Evolutionary conservation across 2,888 invertebrate species (phyloP).

Genomic region (Nyleta sp.): DNA sequence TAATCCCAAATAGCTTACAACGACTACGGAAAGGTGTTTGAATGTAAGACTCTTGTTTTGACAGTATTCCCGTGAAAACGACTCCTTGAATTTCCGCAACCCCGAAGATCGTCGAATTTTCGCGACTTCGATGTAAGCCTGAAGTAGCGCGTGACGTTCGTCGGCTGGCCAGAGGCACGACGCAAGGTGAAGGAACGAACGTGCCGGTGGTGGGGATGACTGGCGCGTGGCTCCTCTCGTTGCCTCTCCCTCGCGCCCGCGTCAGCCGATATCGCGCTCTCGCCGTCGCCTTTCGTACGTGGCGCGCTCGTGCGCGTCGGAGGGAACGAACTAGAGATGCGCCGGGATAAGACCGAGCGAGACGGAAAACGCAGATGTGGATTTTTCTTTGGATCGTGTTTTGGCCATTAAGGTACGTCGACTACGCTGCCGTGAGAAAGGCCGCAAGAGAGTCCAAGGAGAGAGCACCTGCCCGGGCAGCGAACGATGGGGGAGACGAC

Average conservation of each 20-base stretch:
- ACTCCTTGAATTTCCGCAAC: not conserved
- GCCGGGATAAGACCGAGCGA: conserved; percentile 45
- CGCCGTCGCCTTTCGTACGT: conserved; percentile 34
- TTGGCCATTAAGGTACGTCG: conserved; percentile 56
- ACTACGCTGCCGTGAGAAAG: conserved; percentile 62
- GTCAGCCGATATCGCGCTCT: conserved; percentile 5
- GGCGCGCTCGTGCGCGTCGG: conserved; percentile 63
- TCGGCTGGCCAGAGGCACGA: conserved; percentile 37
- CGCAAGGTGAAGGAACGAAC: conserved; percentile 63
- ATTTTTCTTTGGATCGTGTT: conserved; percentile 61
- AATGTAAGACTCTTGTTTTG: no score
- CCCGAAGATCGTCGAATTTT: not conserved
- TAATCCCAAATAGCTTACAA: no score
- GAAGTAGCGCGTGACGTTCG: conserved; percentile 38
- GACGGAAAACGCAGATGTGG: conserved; percentile 61
- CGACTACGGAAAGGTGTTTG: no score
- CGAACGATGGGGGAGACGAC: conserved; percentile 21
- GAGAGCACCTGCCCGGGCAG: conserved; percentile 52
- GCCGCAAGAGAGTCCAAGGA: conserved; percentile 32
- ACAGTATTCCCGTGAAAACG: no score
- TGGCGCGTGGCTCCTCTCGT: conserved; percentile 61
- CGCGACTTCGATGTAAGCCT: conserved; percentile 17
- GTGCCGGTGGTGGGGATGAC: conserved; percentile 39
- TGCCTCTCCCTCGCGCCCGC: conserved; percentile 24
- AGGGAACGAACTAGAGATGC: conserved; percentile 43